Conservation (phyloP, 2,113 vertebrate genomes). For the Hydrolagus affinis region DNA sequence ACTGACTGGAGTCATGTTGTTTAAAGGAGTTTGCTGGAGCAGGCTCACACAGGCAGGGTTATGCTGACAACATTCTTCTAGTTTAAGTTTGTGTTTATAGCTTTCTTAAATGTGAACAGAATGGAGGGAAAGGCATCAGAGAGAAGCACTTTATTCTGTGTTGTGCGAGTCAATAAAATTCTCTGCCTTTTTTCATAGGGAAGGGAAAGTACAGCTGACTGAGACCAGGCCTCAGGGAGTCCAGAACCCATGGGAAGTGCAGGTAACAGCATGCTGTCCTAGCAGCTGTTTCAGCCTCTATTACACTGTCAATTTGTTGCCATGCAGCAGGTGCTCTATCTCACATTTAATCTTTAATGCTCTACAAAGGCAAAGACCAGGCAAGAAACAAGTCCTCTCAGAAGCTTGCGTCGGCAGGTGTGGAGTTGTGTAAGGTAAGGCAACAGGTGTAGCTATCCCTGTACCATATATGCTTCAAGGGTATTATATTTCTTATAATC, state of each 20-base stretch:
- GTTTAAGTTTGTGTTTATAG: conserved; percentile 71
- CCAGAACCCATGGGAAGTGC: conserved; percentile 55
- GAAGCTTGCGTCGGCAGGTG: conserved; percentile 64
- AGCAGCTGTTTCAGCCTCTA: conserved; percentile 64
- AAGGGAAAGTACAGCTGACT: conserved; percentile 36
- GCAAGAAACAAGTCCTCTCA: conserved; percentile 61
- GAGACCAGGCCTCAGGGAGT: conserved; percentile 42
- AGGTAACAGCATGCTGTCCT: conserved; percentile 60
- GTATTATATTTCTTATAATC: neutral
- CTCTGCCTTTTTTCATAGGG: conserved; percentile 36
- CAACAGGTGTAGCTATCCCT: conserved; percentile 57
- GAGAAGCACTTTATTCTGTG: neutral
- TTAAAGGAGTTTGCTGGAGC: conserved; percentile 86
- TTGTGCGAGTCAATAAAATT: conserved; percentile 21
- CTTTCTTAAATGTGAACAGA: conserved; percentile 17
- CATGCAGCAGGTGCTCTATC: conserved; percentile 63
- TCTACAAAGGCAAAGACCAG: conserved; percentile 56
- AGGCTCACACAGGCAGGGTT: conserved; percentile 67
- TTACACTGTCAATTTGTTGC: conserved; percentile 56
- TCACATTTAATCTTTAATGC: conserved; percentile 53
- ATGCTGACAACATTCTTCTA: conserved; percentile 72
- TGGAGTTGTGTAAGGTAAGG: conserved; percentile 68
- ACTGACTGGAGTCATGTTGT: conserved; percentile 83
- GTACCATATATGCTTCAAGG: neutral
- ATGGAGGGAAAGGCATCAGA: neutral